Evolutionary conservation across 2,888 invertebrate genomes (phyloP), one percentile per base, ranked within the genome.

Genomic region (Idaea straminata): DNA sequence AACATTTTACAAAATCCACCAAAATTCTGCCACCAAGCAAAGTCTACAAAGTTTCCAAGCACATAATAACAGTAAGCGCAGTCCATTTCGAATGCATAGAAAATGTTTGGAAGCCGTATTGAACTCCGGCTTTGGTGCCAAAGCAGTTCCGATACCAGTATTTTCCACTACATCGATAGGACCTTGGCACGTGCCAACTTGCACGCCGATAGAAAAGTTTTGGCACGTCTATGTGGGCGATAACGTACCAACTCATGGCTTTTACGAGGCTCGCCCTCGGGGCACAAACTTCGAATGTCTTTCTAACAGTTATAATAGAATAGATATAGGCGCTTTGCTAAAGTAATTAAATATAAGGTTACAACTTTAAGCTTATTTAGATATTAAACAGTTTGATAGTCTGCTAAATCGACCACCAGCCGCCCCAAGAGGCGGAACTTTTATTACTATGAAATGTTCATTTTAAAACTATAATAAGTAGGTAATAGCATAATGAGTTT

Each of bases 131-230:
- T 68, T 66, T 67, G 66, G 67, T 77, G 76, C 74, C 74, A 79
- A 75, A 74, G 68, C 74, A 73, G 66, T 72, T 74, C 62, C 72
- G 64, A 71, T 71, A 64, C 68, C 67, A 72, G 66, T 68, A 69
- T 72, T 73, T 77, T 72, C 71, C 73, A 73, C 71, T 72, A 76
- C 73, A 74, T 77, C 75, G 70, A 78, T 77, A 77, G 74, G 67
- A 66, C 75, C 70, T 81, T 74, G 74, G 77, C 76, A 73, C 72
- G 69, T 69, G 66, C 73, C 66, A 74, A 71, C 72, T 72, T 77
- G 68, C 72, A 71, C 25, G 69, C 72, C 70, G 67, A 72, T 77
- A 72, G 70, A 72, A 73, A 80, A 79, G 69, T 70, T 77, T 77
- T 74, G 72, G 71, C 72, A 73, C 72, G 71, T 64, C 36, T 60